Evolutionary conservation across 2,797 vertebrate genomes (phyloP), one percentile per base, ranked within the genome.

Genomic region (Aeoliscus strigatus): DNA sequence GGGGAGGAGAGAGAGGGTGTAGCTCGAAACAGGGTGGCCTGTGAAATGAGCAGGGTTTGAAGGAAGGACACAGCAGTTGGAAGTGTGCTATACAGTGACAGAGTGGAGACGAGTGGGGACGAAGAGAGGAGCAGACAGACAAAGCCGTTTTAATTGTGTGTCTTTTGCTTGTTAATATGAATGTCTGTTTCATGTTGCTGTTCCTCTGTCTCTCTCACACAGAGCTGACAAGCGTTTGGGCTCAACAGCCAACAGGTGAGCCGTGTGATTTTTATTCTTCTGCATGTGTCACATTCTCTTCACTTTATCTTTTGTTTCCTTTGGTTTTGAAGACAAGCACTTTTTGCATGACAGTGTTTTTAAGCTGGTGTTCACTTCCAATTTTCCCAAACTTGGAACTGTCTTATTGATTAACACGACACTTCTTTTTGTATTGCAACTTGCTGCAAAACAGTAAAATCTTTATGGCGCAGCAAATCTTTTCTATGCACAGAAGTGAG

Each of bases 161-260:
- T 16, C 27, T 43, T 25, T 37, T 56, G 45, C 47, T 32, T n/a
- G 15, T 24, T 24, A 66, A 59, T 47, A 87, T 86, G 86, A 66
- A 47, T 64, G 34, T 69, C 14, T 14, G 4, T 41, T 38, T 50
- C 70, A 40, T 74, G 61, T 56, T 83, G 62, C 60, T 86, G 6
- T 9, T 79, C 15, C 40, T 85, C 60, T 79, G 68, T 41, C 50
- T 83, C 46, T 54, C 66, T 33, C 70, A 62, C 35, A 61, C 55
- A 39, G 60, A 76, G 44, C 40, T 38, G 18, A 55, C 28, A 28
- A 43, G 51, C 53, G 65, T 77, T 66, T 52, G 60, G 77, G 51
- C 27, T 60, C 65, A 60, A 39, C 64, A 67, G 28, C 66, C 59
- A 54, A 72, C 77, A 85, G 85, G 86, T 88, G 79, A 85, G 84